Base-by-base conservation (phyloP, 2,888 invertebrate species). In the Tetragnatha montana region DNA sequence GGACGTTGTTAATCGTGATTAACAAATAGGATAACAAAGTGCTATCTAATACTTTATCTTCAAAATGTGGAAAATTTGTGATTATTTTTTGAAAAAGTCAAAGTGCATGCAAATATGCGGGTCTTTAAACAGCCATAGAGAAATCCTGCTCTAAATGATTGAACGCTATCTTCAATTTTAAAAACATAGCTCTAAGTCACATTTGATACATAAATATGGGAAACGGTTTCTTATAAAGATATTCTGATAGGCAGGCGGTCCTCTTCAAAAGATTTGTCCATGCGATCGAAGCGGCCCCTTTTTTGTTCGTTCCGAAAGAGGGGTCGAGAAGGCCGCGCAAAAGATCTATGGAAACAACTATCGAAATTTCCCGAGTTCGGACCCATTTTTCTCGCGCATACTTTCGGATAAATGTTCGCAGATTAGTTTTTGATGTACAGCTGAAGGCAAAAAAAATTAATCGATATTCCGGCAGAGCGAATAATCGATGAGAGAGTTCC, bases 361-460 rank as follows among this genome's bases (percentile, higher is more conserved):
- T 81, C 81, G 81, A 81, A 85, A 89, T 81, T 88, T 89, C 84
- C 60, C 70, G 60, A 88, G 83, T 79, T 83, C 50, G 88, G 73
- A 70, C 81, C 89, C 89, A 89, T 89, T 89, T 89, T 89, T 89
- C 89, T 89, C 89, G 89, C 89, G 81, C 78, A 89, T 85, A 89
- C 89, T 89, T 85, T 75, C 81, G 85, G 89, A 89, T 89, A 89
- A 89, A 89, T 89, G 89, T 89, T 89, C 85, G 78, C 85, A 89
- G 89, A 89, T 89, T 89, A 89, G 89, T 89, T 89, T 89, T 89
- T 89, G 89, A 89, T 89, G 89, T 85, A 89, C 81, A 89, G 89
- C 85, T 85, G 89, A 85, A 89, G 83, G 88, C 69, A 35, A 76
- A 60, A 74, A 85, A 80, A 83, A 89, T 81, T 85, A 89, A 89